Evolutionary conservation across 2,797 vertebrate genomes (phyloP), one percentile per base, ranked within the genome.

Genomic region (Sebastes aleutianus): DNA sequence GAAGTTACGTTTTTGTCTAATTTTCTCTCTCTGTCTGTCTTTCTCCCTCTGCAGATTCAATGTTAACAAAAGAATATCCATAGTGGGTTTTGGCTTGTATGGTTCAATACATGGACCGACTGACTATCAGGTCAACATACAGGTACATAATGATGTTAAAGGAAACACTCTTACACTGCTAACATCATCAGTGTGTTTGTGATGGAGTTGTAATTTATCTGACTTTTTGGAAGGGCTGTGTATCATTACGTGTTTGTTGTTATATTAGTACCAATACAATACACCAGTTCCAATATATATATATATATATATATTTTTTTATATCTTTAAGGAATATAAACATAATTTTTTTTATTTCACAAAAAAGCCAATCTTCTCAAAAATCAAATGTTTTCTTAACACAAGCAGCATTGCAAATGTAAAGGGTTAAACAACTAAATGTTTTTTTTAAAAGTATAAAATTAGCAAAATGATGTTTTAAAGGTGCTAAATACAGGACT

Each of bases 51-150:
- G 20, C 87, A 99, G 98, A 95, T 99, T 99, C 94, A 98, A 98
- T 0, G 98, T 99, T 64, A 99, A 97, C 93, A 97, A 95, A 88
- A 96, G 98, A 93, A 98, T 99, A 96, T 99, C 97, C 83, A 97
- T 99, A 66, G 98, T 99, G 79, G 98, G 98, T 20, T 99, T 99
- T 91, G 98, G 98, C 85, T 95, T 99, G 76, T 99, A 99, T n/a
- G 98, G 98, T 54, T 99, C 98, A 67, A 99, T 99, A 95, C 98
- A 99, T 7, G 98, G 98, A 74, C 98, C 98, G 61, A 99, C 97
- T 0, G 98, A 99, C 93, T 99, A 99, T 89, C 98, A 99, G 93
- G 98, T 99, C 83, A 99, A 99, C 86, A 99, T 99, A 86, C 98
- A 99, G 98, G 98, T 99, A 95, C 22, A 39, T 13, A 26, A 26